Conservation (phyloP, 2,888 invertebrate species). For the Chloroclystis v-ata region DNA sequence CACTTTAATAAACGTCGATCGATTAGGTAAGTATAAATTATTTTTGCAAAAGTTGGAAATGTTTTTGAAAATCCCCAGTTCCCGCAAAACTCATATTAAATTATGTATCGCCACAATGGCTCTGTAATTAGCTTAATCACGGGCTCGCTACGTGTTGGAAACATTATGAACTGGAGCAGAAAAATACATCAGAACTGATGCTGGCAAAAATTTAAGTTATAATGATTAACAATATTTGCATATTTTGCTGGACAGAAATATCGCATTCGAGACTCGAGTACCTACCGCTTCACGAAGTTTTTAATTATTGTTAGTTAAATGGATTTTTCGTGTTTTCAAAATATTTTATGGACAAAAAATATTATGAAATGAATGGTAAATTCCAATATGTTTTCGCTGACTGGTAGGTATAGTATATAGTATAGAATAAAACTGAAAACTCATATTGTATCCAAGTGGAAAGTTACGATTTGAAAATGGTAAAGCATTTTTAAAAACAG, state of each 20-base stretch:
- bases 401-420: background rate
- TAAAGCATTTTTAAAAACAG: background rate
- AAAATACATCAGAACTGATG: slow-evolving; percentile 21
- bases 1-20: slow-evolving; percentile 4
- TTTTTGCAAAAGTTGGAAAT: slow-evolving; percentile 23
- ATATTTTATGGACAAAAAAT: no score
- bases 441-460: slow-evolving; percentile 1
- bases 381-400: background rate
- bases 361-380: no score
- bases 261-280: background rate
- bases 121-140: slow-evolving; percentile 31
- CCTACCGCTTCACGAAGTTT: background rate
- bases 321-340: no score
- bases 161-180: slow-evolving; percentile 28
- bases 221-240: slow-evolving; percentile 4
- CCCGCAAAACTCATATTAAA: slow-evolving; percentile 22
- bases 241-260: background rate
- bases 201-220: slow-evolving; percentile 15
- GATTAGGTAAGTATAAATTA: slow-evolving; percentile 14
- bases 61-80: slow-evolving; percentile 26
- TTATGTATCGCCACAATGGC: slow-evolving; percentile 27
- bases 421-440: background rate
- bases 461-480: background rate
- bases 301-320: background rate
- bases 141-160: slow-evolving; percentile 25